phyloP scores from a whole-genome alignment of 2,797 vertebrate species.

The Gallinago nigripennis region DNA sequence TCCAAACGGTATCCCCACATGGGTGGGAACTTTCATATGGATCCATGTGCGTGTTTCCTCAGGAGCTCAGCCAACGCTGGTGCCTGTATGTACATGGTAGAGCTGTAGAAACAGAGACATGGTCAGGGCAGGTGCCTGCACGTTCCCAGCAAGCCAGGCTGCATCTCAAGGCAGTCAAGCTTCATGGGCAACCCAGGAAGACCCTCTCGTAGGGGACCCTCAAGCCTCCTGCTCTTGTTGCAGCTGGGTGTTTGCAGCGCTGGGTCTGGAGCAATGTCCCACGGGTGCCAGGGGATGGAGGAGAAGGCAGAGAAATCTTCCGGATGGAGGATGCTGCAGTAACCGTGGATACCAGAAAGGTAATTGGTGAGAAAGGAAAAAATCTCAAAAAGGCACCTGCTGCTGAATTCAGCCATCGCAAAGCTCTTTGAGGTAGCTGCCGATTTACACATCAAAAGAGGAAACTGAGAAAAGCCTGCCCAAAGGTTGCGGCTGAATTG shows the following conservation, averaged over 20 bases:
- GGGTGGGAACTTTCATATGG: neutral
- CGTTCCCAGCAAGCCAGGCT: neutral
- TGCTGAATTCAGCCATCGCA: slow-evolving; percentile 9
- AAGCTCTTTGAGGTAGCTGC: slow-evolving; percentile 52
- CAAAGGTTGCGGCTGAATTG: neutral
- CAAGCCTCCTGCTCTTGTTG: neutral
- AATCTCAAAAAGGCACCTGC: slow-evolving; percentile 16
- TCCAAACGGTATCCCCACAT: fast-evolving
- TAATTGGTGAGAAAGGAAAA: slow-evolving; percentile 1
- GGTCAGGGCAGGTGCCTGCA: neutral
- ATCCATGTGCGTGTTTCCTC: neutral
- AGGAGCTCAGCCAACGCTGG: fast-evolving
- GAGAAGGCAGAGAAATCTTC: neutral
- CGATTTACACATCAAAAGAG: slow-evolving; percentile 66
- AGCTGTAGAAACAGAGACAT: fast-evolving
- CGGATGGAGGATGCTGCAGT: neutral
- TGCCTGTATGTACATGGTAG: neutral
- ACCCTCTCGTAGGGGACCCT: neutral
- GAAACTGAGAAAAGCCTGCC: slow-evolving; percentile 11
- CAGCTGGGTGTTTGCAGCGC: neutral
- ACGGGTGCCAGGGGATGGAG: fast-evolving
- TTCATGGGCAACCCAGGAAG: neutral
- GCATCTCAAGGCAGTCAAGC: neutral
- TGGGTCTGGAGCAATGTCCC: neutral
- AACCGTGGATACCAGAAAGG: slow-evolving; percentile 35